Evolutionary conservation across 2,113 vertebrate species (phyloP), one percentile per base, ranked within the genome.

Genomic region (Ptilonorhynchus violaceus): DNA sequence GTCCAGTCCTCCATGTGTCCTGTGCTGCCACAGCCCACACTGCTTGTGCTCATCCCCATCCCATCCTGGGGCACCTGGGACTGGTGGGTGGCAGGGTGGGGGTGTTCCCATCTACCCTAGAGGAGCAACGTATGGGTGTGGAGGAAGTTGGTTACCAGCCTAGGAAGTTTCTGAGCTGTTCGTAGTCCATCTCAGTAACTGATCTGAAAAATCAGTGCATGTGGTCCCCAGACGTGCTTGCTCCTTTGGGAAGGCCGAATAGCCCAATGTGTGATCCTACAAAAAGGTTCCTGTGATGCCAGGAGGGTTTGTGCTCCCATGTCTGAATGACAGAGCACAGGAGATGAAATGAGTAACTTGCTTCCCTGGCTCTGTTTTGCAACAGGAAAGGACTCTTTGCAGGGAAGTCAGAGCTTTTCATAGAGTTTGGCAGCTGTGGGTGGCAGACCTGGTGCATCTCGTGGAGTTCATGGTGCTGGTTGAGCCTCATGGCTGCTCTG

Each of bases 151-250:
- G 37, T 60, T 35, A 49, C 11, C 44, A 53, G 42, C 20, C 59
- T 67, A 55, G 47, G 56, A 72, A 35, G 12, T 39, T 75, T 63
- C 39, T 79, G 49, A 64, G 39, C 19, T 83, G 17, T 59, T 79
- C 44, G 30, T 2, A 63, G 52, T 55, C 33, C 22, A 17, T 30
- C 23, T n/a, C 39, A 46, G 28, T 44, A 69, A 55, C 10, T 0
- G 0, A 22, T 16, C 28, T 52, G 74, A 90, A 58, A 70, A 46
- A 66, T 10, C 2, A 5, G 18, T 15, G 14, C 0, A 0, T 63
- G 47, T 35, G 11, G 15, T 63, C 2, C 23, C 39, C 3, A 11
- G 62, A 60, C 49, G 14, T 27, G 50, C 39, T 63, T 75, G 11
- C 9, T 83, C 22, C 52, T 72, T 92, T 79, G 52, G 62, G 39